phyloP scores from a whole-genome alignment of 2,797 vertebrate species.

The Lutjanus argentimaculatus region DNA sequence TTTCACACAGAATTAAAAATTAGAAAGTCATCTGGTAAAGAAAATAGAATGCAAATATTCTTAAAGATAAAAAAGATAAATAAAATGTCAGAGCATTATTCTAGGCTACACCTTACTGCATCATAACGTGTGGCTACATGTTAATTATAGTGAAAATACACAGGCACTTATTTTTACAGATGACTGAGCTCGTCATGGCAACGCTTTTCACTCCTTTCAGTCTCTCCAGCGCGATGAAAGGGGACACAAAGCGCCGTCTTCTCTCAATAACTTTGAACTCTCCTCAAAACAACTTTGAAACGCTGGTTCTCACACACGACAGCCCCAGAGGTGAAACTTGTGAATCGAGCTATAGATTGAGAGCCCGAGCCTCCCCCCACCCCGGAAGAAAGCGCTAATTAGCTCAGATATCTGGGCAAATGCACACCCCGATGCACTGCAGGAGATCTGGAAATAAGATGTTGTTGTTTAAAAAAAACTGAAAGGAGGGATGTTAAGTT shows the following conservation, averaged over 20 bases:
- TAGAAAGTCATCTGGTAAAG: too few species aligned
- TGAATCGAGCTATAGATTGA: constrained; percentile 76
- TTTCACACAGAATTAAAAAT: neutral
- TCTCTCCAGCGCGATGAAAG: constrained; percentile 75
- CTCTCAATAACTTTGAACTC: constrained; percentile 84
- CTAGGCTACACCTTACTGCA: constrained; percentile 70
- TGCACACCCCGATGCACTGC: constrained; percentile 45
- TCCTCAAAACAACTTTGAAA: constrained; percentile 80
- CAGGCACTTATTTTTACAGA: constrained; percentile 86
- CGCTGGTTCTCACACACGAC: constrained; percentile 84
- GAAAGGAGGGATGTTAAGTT: constrained; percentile 22
- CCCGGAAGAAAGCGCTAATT: constrained; percentile 81
- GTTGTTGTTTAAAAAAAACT: constrained; percentile 22
- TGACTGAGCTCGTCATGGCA: constrained; percentile 87
- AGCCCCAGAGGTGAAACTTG: constrained; percentile 76
- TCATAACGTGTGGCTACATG: constrained; percentile 82
- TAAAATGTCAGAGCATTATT: constrained; percentile 39
- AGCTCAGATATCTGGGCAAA: constrained; percentile 77
- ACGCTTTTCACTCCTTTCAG: constrained; percentile 84
- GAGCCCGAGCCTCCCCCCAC: constrained; percentile 16
- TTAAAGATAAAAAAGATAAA: too few species aligned
- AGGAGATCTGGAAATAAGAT: constrained; percentile 56
- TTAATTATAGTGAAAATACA: constrained; percentile 83
- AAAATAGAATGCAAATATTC: too few species aligned
- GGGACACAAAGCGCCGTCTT: constrained; percentile 82